Evolutionary conservation across 1,140 invertebrate species (phyloP).

Genomic region (Aphaenogaster rudis): DNA sequence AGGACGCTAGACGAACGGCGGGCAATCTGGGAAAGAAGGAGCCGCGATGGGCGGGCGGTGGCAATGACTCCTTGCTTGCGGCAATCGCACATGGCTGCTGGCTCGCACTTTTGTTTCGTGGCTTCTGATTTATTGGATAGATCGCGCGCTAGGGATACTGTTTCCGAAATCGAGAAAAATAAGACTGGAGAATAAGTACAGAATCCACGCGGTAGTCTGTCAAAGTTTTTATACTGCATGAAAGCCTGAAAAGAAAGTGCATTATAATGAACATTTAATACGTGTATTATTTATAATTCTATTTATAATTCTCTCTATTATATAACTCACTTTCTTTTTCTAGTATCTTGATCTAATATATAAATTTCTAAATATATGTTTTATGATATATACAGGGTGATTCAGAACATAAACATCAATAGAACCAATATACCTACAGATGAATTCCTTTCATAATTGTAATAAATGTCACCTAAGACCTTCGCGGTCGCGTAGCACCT

Average conservation of each 20-base stretch:
- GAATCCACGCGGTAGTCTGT: neutral
- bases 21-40: constrained; percentile 73
- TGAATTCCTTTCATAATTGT: no score
- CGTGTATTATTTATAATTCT: constrained; percentile 9
- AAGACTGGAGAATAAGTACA: neutral
- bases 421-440: no score
- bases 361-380: neutral
- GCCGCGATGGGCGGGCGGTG: constrained; percentile 42
- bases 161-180: constrained; percentile 50
- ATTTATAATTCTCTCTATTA: neutral
- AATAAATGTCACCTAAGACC: no score
- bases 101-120: constrained; percentile 56
- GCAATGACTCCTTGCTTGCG: constrained; percentile 64
- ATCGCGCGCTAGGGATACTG: constrained; percentile 27
- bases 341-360: neutral
- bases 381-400: neutral
- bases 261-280: neutral
- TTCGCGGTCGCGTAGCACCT: no score
- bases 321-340: neutral
- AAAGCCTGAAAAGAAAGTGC: neutral
- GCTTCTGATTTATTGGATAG: constrained; percentile 51
- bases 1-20: constrained; percentile 62
- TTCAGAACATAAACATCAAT: no score
- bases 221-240: neutral
- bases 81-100: constrained; percentile 45